A percentile compares a stretch with the other conserved stretches of the same genome.
phyloP scores from a whole-genome alignment of 2,888 invertebrate species.

The Elgonia sp. region DNA sequence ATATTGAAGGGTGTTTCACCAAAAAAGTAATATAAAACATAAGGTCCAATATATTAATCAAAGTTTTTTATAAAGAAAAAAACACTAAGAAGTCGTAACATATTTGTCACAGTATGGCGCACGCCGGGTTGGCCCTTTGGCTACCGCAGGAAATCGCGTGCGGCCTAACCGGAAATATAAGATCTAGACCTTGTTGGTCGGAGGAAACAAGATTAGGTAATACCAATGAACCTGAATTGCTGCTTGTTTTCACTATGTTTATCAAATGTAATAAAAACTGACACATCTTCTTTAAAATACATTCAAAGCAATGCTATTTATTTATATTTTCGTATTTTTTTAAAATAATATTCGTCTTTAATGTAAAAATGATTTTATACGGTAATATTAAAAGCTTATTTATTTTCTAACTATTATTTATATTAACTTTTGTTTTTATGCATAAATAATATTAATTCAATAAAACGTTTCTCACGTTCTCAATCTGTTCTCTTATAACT shows the following conservation, averaged over 20 bases:
- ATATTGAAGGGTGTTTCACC: neutral
- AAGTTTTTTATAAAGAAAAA: slow-evolving; percentile 31
- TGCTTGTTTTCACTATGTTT: slow-evolving; percentile 62
- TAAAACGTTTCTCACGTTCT: too few relatives aligned
- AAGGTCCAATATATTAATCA: slow-evolving; percentile 19
- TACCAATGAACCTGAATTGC: slow-evolving; percentile 78
- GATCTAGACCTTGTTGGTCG: slow-evolving; percentile 80
- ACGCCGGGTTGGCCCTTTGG: slow-evolving; percentile 78
- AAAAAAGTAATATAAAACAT: slow-evolving; percentile 19
- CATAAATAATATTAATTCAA: too few relatives aligned
- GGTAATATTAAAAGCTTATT: too few relatives aligned
- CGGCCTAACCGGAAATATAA: slow-evolving; percentile 82
- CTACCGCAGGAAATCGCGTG: slow-evolving; percentile 81
- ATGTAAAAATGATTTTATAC: too few relatives aligned
- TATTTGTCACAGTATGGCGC: slow-evolving; percentile 82
- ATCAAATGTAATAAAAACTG: neutral
- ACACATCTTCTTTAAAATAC: too few relatives aligned
- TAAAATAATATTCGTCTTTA: too few relatives aligned
- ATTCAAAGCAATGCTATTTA: too few relatives aligned
- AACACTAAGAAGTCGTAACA: slow-evolving; percentile 21
- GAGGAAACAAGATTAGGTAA: slow-evolving; percentile 84
- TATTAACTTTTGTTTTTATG: too few relatives aligned
- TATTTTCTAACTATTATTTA: too few relatives aligned
- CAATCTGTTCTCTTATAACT: too few relatives aligned
- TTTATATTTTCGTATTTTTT: too few relatives aligned